These are phyloP conservation scores for Dryococelus australis DNA, from an alignment of 2,888 invertebrate genomes.

Conservation along the genomic window DNA sequence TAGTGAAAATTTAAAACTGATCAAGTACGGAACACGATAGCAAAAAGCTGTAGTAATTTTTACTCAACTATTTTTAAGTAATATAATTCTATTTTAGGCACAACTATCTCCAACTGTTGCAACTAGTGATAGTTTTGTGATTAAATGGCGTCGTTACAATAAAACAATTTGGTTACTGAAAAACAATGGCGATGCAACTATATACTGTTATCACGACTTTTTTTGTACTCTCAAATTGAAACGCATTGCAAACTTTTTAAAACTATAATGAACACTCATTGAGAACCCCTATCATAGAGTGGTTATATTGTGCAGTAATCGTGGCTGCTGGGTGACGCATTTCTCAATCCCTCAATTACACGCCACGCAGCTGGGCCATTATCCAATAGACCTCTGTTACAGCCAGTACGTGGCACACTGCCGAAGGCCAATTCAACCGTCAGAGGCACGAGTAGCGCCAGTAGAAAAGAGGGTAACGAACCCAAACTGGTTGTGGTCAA, in stretches of 20 bases:
- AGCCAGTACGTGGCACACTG: constrained; percentile 8
- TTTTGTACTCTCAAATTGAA: not conserved
- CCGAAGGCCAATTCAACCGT: not conserved
- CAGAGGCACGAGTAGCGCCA: not conserved
- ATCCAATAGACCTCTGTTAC: not conserved
- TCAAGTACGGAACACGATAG: no score
- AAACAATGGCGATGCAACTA: no score
- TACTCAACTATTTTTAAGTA: no score
- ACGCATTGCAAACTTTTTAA: not conserved
- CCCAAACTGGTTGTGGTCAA: no score
- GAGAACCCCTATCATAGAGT: not conserved
- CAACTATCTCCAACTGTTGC: no score
- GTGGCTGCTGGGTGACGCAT: constrained; percentile 11
- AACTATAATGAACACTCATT: not conserved
- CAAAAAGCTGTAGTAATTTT: no score
- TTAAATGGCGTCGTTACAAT: no score
- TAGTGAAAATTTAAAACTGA: no score
- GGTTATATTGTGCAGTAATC: not conserved
- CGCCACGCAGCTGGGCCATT: not conserved
- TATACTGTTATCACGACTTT: no score
- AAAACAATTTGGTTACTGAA: no score
- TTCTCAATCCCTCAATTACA: not conserved
- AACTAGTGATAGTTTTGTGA: no score
- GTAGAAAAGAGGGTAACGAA: not conserved
- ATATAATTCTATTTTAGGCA: no score